Evolutionary conservation across 2,888 invertebrate genomes (phyloP), one percentile per base, ranked within the genome.

Genomic region (Poecilus cupreus): DNA sequence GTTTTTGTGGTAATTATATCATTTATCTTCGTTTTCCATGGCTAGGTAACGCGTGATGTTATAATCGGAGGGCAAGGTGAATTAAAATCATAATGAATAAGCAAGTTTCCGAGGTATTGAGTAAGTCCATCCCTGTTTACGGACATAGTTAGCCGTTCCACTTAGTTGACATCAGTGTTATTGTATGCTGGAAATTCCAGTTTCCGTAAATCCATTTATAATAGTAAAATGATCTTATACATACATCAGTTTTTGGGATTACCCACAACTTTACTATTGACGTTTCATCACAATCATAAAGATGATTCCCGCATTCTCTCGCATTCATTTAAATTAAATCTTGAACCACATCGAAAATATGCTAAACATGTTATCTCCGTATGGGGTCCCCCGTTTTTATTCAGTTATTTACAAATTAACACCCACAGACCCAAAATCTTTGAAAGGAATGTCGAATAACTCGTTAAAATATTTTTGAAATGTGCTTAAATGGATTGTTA

Each of bases 171-270:
- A 77, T 64, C 43, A 57, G 64, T 46, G 64, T 43, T 57, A 76
- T 76, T 54, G 37, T 76, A 72, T 76, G 10, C 64, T 60, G 77
- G 77, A 77, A 77, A 60, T 77, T 60, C 77, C 77, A 77, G 77
- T 77, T 77, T 77, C 77, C 77, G 77, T 77, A 77, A 77, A 77
- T 77, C 26, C 60, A 43, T 77, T 77, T 77, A 77, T 77, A 77
- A 77, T 77, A 60, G 77, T 77, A 43, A 77, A 76, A 57, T 76
- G 57, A 76, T 76, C 75, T 76, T 76, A 76, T 37, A 37, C n/a
- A 68, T 39, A 68, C 37, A 49, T 72, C 46, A 51, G 75, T 51
- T 75, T 75, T 75, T 51, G 75, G 75, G 75, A 75, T 75, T 75
- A 49, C 51, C 75, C 75, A 51, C 39, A 37, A 70, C 6, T 74